Evolutionary conservation across 2,113 vertebrate species (phyloP).

Genomic region (Poicephalus meyeri): DNA sequence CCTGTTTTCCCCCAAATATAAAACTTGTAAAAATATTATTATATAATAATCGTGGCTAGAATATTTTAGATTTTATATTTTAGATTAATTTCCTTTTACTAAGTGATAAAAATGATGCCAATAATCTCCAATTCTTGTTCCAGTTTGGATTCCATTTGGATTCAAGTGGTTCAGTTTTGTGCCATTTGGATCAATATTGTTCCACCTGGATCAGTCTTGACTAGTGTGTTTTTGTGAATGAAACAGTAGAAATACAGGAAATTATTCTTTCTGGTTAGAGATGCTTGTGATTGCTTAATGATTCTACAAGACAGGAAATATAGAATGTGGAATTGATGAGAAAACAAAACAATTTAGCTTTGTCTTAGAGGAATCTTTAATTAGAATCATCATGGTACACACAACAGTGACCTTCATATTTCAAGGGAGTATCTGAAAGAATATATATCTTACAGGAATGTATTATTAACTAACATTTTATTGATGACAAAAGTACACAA

Average conservation of each 20-base stretch:
- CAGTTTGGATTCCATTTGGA: not conserved
- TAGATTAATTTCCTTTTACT: not conserved
- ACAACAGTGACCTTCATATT: not conserved
- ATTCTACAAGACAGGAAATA: not conserved
- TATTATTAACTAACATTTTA: not conserved
- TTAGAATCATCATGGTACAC: not conserved
- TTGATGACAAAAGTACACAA: not conserved
- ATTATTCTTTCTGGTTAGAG: not conserved
- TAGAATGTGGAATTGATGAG: not conserved
- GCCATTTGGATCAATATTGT: not conserved
- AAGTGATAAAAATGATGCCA: not conserved
- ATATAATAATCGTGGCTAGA: not conserved
- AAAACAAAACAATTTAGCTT: not conserved
- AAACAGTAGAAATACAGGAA: not conserved
- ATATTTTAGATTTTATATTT: not conserved
- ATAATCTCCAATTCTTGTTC: not conserved
- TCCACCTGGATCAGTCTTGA: not conserved
- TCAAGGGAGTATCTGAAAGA: not conserved
- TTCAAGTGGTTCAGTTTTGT: not conserved
- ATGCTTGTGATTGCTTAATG: not conserved
- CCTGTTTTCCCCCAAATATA: not conserved
- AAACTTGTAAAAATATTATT: not conserved
- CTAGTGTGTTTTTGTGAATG: not conserved
- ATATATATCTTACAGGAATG: not conserved
- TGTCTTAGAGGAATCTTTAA: not conserved